These are phyloP conservation scores for Magallana gigas DNA, from an alignment of 1,140 invertebrate species.

Conservation along the genomic window DNA sequence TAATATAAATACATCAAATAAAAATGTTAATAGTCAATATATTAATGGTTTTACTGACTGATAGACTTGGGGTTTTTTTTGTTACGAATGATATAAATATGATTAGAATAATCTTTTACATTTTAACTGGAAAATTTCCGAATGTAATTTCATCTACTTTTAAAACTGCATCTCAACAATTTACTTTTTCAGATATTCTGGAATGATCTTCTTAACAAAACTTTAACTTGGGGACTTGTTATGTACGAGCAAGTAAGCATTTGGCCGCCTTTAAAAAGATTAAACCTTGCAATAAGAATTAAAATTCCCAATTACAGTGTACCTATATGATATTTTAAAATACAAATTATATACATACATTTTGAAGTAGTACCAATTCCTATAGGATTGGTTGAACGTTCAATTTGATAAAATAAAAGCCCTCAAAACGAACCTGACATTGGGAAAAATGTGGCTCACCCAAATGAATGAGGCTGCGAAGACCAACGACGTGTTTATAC, in stretches of 20 bases:
- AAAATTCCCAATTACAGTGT: no score
- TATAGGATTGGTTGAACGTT: slow-evolving; percentile 58
- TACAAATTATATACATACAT: neutral
- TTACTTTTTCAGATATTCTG: slow-evolving; percentile 61
- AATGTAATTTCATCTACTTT: neutral
- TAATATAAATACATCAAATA: neutral
- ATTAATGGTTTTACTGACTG: no score
- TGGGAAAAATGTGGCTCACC: slow-evolving; percentile 57
- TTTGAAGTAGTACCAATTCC: no score
- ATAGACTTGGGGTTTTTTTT: no score
- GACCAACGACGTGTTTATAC: slow-evolving; percentile 59
- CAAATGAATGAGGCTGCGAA: slow-evolving; percentile 66
- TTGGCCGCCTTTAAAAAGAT: no score
- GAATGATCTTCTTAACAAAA: slow-evolving; percentile 63
- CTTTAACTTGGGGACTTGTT: slow-evolving; percentile 63
- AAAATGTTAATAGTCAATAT: neutral
- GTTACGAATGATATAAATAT: no score
- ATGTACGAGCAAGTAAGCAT: slow-evolving; percentile 69
- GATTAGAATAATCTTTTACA: neutral
- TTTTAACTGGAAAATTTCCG: neutral
- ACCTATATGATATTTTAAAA: neutral
- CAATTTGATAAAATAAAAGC: slow-evolving; percentile 44
- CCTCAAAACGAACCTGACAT: slow-evolving; percentile 54
- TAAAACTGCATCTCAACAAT: neutral
- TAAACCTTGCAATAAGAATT: neutral